Evolutionary conservation across 2,113 vertebrate species (phyloP).

Genomic region (Chauna torquata): DNA sequence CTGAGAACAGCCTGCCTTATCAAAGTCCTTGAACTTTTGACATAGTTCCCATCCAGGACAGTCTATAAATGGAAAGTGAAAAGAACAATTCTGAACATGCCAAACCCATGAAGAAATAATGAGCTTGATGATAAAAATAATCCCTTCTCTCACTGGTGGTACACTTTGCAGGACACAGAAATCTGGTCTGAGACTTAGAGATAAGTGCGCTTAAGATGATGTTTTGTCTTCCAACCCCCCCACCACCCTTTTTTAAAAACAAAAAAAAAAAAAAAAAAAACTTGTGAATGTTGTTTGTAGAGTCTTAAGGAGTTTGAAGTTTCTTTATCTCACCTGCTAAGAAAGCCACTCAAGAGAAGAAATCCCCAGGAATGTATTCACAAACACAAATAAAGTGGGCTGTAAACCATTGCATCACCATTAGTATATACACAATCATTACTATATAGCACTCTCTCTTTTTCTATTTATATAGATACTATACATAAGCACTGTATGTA

Average conservation of each 20-base stretch:
- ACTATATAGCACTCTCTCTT: background rate
- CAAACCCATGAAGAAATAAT: background rate
- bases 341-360: background rate
- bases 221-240: background rate
- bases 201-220: background rate
- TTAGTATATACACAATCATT: accelerated
- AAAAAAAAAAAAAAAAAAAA: too few species aligned
- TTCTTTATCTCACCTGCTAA: background rate
- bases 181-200: background rate
- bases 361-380: background rate
- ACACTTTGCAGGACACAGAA: background rate
- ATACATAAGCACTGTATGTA: background rate
- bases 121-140: background rate
- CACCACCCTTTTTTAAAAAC: too few species aligned
- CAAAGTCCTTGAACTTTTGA: background rate
- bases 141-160: background rate
- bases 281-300: background rate
- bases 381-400: background rate
- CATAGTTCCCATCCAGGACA: background rate
- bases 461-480: background rate
- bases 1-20: background rate
- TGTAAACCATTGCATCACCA: background rate
- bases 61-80: background rate
- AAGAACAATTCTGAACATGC: background rate
- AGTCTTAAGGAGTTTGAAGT: background rate